These are phyloP conservation scores for Scytalopus superciliaris DNA, from an alignment of 2,113 vertebrate species.

Conservation along the genomic window DNA sequence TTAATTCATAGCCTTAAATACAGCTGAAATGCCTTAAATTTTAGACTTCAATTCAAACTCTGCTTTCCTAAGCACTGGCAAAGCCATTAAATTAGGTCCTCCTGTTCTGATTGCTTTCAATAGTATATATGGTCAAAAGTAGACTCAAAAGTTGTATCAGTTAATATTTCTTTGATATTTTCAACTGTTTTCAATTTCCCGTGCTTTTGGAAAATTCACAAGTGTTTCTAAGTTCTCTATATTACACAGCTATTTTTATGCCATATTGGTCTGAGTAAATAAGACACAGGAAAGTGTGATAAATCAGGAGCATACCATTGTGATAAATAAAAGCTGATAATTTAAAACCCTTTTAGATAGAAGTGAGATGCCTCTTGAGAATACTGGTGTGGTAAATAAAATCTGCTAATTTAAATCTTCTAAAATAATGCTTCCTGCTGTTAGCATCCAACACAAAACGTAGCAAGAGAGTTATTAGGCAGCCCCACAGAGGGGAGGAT, in stretches of 20 bases:
- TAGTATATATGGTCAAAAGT: neutral
- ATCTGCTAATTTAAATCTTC: constrained; percentile 74
- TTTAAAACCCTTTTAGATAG: constrained; percentile 74
- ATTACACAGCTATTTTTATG: constrained; percentile 19
- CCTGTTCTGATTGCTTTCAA: neutral
- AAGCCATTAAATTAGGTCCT: neutral
- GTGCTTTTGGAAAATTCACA: neutral
- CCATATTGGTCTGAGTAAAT: constrained; percentile 26
- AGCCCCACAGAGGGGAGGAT: neutral
- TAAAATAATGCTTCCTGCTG: constrained; percentile 58
- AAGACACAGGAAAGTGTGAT: constrained; percentile 26
- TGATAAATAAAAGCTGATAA: constrained; percentile 78
- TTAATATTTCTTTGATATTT: neutral
- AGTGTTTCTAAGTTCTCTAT: neutral
- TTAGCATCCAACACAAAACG: constrained; percentile 4
- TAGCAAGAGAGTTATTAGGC: neutral
- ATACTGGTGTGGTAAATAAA: constrained; percentile 72
- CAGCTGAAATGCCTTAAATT: neutral
- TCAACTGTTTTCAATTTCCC: neutral
- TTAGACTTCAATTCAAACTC: neutral
- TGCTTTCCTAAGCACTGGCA: neutral
- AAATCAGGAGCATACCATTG: constrained; percentile 45
- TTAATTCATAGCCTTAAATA: neutral
- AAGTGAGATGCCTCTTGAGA: constrained; percentile 64
- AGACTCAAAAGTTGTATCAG: neutral